Base-by-base conservation (phyloP, 1,140 invertebrate genomes). In the Mamestra configurata region DNA sequence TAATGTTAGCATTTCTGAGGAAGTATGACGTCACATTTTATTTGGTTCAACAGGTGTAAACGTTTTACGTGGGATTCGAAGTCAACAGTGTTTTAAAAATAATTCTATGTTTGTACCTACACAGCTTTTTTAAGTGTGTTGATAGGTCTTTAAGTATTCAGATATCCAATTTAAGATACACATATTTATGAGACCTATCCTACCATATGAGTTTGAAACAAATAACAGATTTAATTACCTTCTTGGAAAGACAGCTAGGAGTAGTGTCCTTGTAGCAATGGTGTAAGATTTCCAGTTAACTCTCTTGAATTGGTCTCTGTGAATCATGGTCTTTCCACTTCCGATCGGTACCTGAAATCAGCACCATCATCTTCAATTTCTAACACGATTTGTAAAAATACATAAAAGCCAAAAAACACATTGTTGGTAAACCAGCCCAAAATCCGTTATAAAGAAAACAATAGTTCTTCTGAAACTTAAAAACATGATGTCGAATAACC, bases 241-340 rank as follows among this genome's bases (percentile, higher is more conserved):
- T 84, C 93, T 87, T 4, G 94, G 87, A 82, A 95, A 95, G 22
- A 88, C 84, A 11, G 94, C 94, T 75, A 94, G 66, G 15, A 95
- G 81, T 66, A 95, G 79, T n/a, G 92, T 91, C 64, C 94, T 81
- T 31, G 94, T 95, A 5, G 94, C 94, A 18, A 89, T 85, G 0
- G 94, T 93, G 53, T 95, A 95, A 8, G 94, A 95, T 79, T 86
- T 91, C 94, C 94, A 95, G 75, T 95, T 94, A 0, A 95, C 89
- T 86, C 93, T 93, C 31, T 82, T 88, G 79, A 84, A 95, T 79
- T 93, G 90, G 40, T 94, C 91, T 75, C 81, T 89, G 70, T 90
- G 92, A 75, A 93, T 90, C 53, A 91, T 70, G 4, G 92, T 93
- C 75, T 89, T 88, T 1, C 92, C 92, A 81, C 87, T 90, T 72